phyloP scores from a whole-genome alignment of 1,140 invertebrate genomes.

The Linepithema humile region DNA sequence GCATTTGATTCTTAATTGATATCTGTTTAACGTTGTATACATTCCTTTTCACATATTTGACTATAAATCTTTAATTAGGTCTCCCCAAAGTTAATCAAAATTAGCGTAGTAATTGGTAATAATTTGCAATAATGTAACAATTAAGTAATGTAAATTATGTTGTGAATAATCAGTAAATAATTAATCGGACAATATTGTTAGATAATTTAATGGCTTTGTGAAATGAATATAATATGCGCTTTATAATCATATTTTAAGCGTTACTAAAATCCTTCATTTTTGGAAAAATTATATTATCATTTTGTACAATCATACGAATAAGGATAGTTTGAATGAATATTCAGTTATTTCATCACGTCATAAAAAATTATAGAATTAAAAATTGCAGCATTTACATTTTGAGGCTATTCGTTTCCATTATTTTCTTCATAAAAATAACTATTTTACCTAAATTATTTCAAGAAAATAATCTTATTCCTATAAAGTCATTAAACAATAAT shows the following conservation, averaged over 20 bases:
- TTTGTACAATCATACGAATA: no score
- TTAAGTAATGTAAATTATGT: background rate
- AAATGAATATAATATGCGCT: no score
- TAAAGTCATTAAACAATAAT: background rate
- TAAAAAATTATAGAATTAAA: background rate
- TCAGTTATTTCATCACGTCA: background rate
- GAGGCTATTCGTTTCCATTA: background rate
- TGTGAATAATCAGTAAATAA: background rate
- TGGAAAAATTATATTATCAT: no score
- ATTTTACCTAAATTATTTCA: no score
- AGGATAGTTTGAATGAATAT: background rate
- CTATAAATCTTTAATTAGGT: background rate
- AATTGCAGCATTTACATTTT: background rate
- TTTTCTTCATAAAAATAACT: no score
- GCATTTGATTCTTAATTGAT: background rate
- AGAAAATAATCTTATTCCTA: background rate
- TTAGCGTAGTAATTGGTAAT: background rate
- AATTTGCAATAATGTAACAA: background rate
- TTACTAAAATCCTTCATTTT: no score
- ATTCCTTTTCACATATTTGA: background rate
- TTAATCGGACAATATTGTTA: no score
- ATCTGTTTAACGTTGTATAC: background rate
- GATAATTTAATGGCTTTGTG: no score
- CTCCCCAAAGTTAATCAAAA: conserved; percentile 16
- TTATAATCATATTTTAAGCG: no score